A percentile compares a stretch with the other conserved stretches of the same genome.
Conservation (phyloP, 1,140 invertebrate species). For the Centruroides sculpturatus region DNA sequence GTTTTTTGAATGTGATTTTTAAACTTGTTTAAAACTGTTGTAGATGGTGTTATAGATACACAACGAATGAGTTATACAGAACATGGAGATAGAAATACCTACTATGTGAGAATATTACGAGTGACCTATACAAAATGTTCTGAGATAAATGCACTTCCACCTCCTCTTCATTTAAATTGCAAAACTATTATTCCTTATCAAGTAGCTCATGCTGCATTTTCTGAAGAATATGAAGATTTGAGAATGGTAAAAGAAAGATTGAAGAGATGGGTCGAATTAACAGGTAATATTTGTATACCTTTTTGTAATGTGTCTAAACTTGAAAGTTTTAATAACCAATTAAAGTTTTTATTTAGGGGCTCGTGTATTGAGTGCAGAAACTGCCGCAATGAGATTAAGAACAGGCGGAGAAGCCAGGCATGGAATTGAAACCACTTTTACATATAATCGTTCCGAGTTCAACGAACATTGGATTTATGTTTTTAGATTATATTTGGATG, state of each 20-base stretch:
- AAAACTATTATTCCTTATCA: conserved; percentile 14
- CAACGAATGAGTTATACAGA: conserved; percentile 18
- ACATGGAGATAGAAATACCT: conserved; percentile 13
- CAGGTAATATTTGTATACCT: conserved; percentile 5
- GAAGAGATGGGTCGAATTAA: conserved; percentile 13
- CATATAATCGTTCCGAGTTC: conserved; percentile 8
- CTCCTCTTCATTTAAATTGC: conserved; percentile 5
- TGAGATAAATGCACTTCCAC: neutral
- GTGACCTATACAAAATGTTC: conserved; percentile 2
- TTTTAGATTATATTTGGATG: conserved; percentile 12
- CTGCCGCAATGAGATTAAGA: conserved; percentile 11
- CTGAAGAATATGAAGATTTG: conserved; percentile 12
- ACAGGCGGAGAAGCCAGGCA: conserved; percentile 16
- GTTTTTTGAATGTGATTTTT: no score
- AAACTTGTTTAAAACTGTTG: no score
- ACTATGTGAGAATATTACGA: conserved; percentile 19
- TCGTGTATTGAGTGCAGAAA: conserved; percentile 11
- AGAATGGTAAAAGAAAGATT: conserved; percentile 6
- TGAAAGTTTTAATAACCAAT: neutral
- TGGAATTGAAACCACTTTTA: conserved; percentile 16
- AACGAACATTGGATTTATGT: conserved; percentile 15
- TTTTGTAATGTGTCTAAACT: neutral
- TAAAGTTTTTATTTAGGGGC: conserved; percentile 1
- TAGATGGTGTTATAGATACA: neutral
- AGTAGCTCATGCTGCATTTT: conserved; percentile 4